A percentile compares a stretch with the other conserved stretches of the same genome.
phyloP scores from a whole-genome alignment of 2,113 vertebrate species.

The Sinosuthora webbiana region DNA sequence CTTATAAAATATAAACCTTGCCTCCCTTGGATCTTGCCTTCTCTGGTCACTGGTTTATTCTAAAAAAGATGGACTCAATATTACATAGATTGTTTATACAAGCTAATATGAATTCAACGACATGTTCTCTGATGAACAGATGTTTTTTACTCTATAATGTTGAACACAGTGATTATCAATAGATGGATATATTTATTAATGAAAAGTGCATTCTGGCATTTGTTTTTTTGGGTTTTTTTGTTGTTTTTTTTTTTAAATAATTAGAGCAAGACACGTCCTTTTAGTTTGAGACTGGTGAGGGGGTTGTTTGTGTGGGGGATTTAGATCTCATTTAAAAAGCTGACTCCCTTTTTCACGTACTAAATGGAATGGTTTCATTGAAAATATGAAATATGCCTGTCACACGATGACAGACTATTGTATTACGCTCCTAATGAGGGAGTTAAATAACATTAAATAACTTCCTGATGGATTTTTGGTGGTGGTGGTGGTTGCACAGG shows the following conservation, averaged over 20 bases:
- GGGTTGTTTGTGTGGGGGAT: neutral
- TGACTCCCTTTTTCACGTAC: neutral
- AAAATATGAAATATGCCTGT: neutral
- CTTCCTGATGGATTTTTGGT: neutral
- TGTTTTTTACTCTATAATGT: neutral
- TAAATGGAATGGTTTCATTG: neutral
- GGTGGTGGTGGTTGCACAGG: neutral
- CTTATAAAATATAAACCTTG: neutral
- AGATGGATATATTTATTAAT: constrained; percentile 36
- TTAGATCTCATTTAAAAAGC: neutral
- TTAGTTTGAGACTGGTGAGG: neutral
- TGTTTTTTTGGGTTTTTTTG: neutral
- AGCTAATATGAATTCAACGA: constrained; percentile 51
- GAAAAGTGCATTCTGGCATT: constrained; percentile 42
- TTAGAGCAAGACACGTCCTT: neutral
- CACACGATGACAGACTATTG: neutral
- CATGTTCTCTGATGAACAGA: neutral
- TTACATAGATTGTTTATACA: constrained; percentile 6
- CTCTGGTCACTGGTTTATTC: neutral
- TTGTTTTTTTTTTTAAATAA: constrained; percentile 7
- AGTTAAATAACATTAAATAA: neutral
- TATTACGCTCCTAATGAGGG: neutral
- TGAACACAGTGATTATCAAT: constrained; percentile 42
- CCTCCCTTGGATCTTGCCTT: neutral
- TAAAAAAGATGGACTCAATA: neutral